phyloP scores from a whole-genome alignment of 64 coral and sea anemone species.

The Stichodactyla mertensii region DNA sequence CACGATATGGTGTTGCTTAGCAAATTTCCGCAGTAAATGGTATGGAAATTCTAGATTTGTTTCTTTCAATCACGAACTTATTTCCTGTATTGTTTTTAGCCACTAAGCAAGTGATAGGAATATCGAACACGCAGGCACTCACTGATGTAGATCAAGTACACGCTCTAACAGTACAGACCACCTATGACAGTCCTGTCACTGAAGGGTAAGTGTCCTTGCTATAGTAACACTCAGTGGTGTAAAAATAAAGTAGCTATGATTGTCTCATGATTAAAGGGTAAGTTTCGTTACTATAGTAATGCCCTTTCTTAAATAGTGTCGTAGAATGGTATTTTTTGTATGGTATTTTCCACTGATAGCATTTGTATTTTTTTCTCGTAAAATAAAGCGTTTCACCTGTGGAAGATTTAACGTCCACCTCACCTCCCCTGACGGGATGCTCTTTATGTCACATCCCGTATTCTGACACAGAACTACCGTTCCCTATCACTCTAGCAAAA shows the following conservation, averaged over 20 bases:
- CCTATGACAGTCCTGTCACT: slow-evolving; percentile 10
- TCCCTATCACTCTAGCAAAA: slow-evolving; percentile 72
- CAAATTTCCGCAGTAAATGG: too few relatives aligned
- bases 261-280: too few relatives aligned
- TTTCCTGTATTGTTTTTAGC: neutral
- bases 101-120: neutral
- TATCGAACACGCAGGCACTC: neutral
- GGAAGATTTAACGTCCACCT: slow-evolving; percentile 25
- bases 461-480: slow-evolving; percentile 72
- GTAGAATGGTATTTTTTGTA: neutral
- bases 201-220: slow-evolving; percentile 8
- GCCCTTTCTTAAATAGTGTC: neutral
- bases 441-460: slow-evolving; percentile 85
- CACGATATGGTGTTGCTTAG: too few relatives aligned
- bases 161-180: slow-evolving; percentile 7
- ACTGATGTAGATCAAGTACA: neutral
- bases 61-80: neutral
- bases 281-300: too few relatives aligned
- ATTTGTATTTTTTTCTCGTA: neutral
- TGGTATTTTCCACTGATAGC: neutral
- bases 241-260: too few relatives aligned
- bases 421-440: slow-evolving; percentile 54
- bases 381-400: slow-evolving; percentile 13
- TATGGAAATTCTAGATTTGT: too few relatives aligned
- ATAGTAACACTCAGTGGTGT: neutral